Percentiles rank a stretch among this genome's conserved stretches.
These are phyloP conservation scores for Andrena fulva DNA, from an alignment of 2,888 invertebrate genomes.

Conservation along the genomic window DNA sequence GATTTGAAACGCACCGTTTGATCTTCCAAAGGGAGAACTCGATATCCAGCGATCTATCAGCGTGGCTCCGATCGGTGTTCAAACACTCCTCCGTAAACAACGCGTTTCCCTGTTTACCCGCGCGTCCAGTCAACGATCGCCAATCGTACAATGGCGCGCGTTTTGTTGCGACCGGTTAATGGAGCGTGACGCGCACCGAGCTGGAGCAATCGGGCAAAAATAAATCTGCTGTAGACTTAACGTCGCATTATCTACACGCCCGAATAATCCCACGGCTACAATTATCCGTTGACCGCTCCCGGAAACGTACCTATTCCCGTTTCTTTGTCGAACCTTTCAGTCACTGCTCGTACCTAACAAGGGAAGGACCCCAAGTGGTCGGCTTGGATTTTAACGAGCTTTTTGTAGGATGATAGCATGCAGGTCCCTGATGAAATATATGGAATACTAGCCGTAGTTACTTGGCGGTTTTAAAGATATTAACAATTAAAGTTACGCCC, in stretches of 20 bases:
- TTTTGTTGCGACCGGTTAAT: conserved; percentile 33
- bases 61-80: background rate
- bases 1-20: background rate
- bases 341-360: too few species aligned
- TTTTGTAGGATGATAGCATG: too few species aligned
- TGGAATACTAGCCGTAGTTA: too few species aligned
- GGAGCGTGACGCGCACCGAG: background rate
- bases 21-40: conserved; percentile 4
- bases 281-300: background rate
- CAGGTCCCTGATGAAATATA: too few species aligned
- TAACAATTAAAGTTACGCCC: too few species aligned
- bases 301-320: background rate
- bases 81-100: conserved; percentile 2
- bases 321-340: conserved; percentile 1
- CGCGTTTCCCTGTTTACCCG: conserved; percentile 56
- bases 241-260: background rate
- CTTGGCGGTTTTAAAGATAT: too few species aligned
- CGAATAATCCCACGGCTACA: background rate
- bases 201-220: conserved; percentile 4
- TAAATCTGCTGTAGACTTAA: background rate
- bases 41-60: background rate
- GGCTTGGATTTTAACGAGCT: too few species aligned
- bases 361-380: too few species aligned
- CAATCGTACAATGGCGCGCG: conserved; percentile 29
- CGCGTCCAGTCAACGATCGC: conserved; percentile 59